Evolutionary conservation across 2,888 invertebrate genomes (phyloP), one percentile per base, ranked within the genome.

Genomic region (Clostera curtula): DNA sequence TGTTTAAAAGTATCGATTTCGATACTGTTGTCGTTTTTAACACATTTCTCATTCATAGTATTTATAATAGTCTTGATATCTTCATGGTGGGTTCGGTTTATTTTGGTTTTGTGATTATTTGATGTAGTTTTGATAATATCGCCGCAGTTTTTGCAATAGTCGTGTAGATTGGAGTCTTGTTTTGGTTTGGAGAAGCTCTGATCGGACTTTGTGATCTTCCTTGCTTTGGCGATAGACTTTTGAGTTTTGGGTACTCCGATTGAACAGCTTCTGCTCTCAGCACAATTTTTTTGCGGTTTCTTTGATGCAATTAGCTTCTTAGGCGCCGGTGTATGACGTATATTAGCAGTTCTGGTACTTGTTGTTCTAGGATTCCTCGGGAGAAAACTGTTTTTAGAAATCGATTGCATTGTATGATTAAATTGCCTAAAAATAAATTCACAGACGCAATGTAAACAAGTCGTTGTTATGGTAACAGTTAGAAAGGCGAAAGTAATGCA

Each of bases 121-220:
- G n/a, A 9, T 30, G 5, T 19, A 11, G 7, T 19, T 16, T n/a
- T 25, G 16, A 2, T 23, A 10, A 34, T 26, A 24, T 79, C 79
- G 0, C 77, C 77, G 33, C 79, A 74, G 16, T 54, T 63, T 15
- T 47, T 55, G 27, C 63, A 64, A 9, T 43, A 51, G 27, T 64
- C 55, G 4, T n/a, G 46, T 15, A 6, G 31, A 16, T 2, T 9
- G 31, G 8, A 30, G 28, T 15, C 23, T 29, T 5, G 11, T 30
- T 7, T 48, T 53, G n/a, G n/a, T 32, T 46, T 51, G 12, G 36
- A 40, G 4, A 70, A 52, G 16, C 35, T 47, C 1, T 44, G 34
- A 8, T 72, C 74, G 0, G 82, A 80, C 53, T 65, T 68, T 0
- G 79, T 70, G 0, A 49, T 61, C 42, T 69, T 75, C 35, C 60